Percentiles rank a stretch among this genome's conserved stretches.
These are phyloP conservation scores for Campoletis sonorensis DNA, from an alignment of 1,140 invertebrate species.

Conservation along the genomic window DNA sequence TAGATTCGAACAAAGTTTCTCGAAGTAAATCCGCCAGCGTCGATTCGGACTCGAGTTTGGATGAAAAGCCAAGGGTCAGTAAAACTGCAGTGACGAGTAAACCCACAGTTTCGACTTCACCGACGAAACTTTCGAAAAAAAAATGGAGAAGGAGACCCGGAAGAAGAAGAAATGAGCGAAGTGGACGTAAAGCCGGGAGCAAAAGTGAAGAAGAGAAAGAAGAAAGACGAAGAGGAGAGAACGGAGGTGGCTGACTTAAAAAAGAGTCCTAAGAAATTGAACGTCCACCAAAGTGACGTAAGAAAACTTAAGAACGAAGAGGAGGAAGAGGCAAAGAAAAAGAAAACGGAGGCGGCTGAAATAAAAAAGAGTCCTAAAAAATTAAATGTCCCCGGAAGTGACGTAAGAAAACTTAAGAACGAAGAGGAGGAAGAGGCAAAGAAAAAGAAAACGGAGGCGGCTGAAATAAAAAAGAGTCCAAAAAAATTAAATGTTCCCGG, in stretches of 20 bases:
- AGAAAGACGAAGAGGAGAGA: constrained; percentile 17
- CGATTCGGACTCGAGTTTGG: too few species aligned
- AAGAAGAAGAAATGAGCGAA: neutral
- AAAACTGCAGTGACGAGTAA: too few species aligned
- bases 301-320: neutral
- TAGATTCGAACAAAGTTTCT: too few species aligned
- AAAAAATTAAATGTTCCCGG: neutral
- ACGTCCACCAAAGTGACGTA: too few species aligned
- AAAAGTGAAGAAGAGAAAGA: constrained; percentile 46
- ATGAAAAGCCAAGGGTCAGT: too few species aligned
- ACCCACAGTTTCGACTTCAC: neutral
- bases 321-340: constrained; percentile 19
- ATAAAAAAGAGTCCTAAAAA: constrained; percentile 7
- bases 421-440: constrained; percentile 27
- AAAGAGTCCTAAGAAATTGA: too few species aligned
- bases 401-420: neutral
- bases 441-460: neutral
- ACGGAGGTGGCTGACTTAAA: constrained; percentile 23
- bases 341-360: constrained; percentile 5
- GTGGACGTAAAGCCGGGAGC: neutral
- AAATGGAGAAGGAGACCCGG: neutral
- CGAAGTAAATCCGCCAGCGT: too few species aligned
- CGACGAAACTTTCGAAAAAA: constrained; percentile 23
- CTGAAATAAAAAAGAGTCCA: constrained; percentile 7
- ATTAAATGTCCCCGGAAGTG: too few species aligned